These are phyloP conservation scores for Gryllus longicercus DNA, from an alignment of 2,888 invertebrate species.

Conservation along the genomic window DNA sequence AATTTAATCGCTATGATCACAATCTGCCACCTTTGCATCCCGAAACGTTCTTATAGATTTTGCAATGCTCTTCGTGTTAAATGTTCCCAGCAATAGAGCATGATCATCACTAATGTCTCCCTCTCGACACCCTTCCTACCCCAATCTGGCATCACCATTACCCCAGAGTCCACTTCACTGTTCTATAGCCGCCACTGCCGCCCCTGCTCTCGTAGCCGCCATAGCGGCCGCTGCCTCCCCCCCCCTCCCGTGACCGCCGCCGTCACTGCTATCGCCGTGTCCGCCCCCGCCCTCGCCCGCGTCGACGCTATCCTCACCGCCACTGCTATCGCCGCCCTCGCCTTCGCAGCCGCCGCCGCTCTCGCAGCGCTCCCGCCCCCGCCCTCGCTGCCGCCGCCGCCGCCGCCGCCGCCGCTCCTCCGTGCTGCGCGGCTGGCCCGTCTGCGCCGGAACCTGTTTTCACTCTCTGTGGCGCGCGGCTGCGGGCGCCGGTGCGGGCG, in stretches of 20 bases:
- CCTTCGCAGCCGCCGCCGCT: background rate
- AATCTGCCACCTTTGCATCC: too few relatives aligned
- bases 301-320: rapidly evolving
- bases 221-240: background rate
- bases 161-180: too few relatives aligned
- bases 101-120: too few relatives aligned
- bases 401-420: background rate
- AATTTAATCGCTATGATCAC: too few relatives aligned
- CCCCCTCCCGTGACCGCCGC: background rate
- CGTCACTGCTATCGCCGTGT: background rate
- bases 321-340: background rate
- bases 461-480: background rate
- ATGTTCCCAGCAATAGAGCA: too few relatives aligned
- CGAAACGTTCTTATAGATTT: too few relatives aligned
- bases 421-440: background rate
- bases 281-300: background rate
- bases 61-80: too few relatives aligned
- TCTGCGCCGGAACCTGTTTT: background rate
- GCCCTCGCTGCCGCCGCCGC: background rate
- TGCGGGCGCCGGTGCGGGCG: background rate
- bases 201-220: background rate
- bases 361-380: too few relatives aligned
- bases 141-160: too few relatives aligned
- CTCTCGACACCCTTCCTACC: too few relatives aligned
- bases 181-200: background rate